These are phyloP conservation scores for Drosophila jambulina DNA, from an alignment of 1,140 invertebrate genomes.

Conservation along the genomic window DNA sequence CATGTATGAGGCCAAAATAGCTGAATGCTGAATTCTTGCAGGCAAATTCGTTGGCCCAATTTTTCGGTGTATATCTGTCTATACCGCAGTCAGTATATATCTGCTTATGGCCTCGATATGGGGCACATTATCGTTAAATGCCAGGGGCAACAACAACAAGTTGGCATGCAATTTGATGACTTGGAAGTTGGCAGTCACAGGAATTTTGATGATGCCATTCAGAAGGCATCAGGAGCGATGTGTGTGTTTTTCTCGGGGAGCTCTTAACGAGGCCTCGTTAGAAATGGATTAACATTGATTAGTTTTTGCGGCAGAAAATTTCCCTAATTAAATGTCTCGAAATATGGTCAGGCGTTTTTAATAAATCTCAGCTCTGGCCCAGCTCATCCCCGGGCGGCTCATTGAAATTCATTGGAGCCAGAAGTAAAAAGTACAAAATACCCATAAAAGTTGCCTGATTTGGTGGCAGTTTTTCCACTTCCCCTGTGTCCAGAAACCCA, in stretches of 20 bases:
- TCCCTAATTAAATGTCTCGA: slow-evolving; percentile 47
- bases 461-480: slow-evolving; percentile 5
- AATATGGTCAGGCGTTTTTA: slow-evolving; percentile 37
- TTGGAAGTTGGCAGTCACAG: slow-evolving; percentile 51
- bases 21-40: slow-evolving; percentile 14
- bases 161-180: slow-evolving; percentile 77
- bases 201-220: slow-evolving; percentile 71
- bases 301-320: slow-evolving; percentile 43
- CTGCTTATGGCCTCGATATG: slow-evolving; percentile 74
- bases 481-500: neutral
- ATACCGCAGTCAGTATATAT: slow-evolving; percentile 29
- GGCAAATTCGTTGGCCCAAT: slow-evolving; percentile 22
- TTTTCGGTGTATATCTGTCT: slow-evolving; percentile 34
- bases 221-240: slow-evolving; percentile 14
- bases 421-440: slow-evolving; percentile 37
- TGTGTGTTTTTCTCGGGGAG: slow-evolving; percentile 18
- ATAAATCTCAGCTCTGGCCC: slow-evolving; percentile 45
- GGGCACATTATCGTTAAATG: slow-evolving; percentile 76
- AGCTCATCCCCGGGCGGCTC: slow-evolving; percentile 3
- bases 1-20: slow-evolving; percentile 29
- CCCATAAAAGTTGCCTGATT: slow-evolving; percentile 43
- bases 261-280: slow-evolving; percentile 71
- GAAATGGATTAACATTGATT: slow-evolving; percentile 82
- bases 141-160: slow-evolving; percentile 49
- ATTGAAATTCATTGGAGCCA: slow-evolving; percentile 43